Base-by-base conservation (phyloP, 2,113 vertebrate species). In the Corythoichthys intestinalis region DNA sequence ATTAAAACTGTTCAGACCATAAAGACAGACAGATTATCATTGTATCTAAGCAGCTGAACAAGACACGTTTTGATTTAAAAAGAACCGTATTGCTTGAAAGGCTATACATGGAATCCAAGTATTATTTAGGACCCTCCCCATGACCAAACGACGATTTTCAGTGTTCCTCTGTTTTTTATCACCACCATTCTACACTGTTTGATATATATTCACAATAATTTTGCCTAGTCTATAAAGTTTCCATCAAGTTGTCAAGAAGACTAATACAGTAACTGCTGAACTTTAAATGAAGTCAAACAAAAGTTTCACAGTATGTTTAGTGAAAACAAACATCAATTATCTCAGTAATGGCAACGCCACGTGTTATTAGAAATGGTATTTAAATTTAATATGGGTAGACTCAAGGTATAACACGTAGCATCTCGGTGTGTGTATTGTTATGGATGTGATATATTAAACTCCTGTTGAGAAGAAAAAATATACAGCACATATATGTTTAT, bases 381-480 rank as follows among this genome's bases (percentile, higher is more conserved):
- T 50, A 14, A 11, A 50, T 4, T 50, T 50, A 50, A 50, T 50
- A 15, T 50, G 13, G 12, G 14, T 15, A 2, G 12, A 50, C 4
- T 2, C 48, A 50, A 50, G 12, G 14, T 50, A 13, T 13, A 4
- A 12, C 48, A 15, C 48, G 48, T 4, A 15, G 1, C 4, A 46
- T 46, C 44, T 46, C 44, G 4, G 44, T 10, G 4, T n/a, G n/a
- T n/a, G n/a, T n/a, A n/a, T n/a, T n/a, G n/a, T n/a, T n/a, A n/a
- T n/a, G n/a, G n/a, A n/a, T n/a, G n/a, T n/a, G n/a, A n/a, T n/a
- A n/a, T n/a, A n/a, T n/a, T 46, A 10, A 10, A 46, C 7, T 46
- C 44, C 44, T 2, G 44, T 9, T 46, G 44, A 9, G 73, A 49
- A 71, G 71, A 64, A 71, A 46, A 41, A 41, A 41, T 4, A 41